phyloP scores from a whole-genome alignment of 2,797 vertebrate species.

The Centropyge bicolor region DNA sequence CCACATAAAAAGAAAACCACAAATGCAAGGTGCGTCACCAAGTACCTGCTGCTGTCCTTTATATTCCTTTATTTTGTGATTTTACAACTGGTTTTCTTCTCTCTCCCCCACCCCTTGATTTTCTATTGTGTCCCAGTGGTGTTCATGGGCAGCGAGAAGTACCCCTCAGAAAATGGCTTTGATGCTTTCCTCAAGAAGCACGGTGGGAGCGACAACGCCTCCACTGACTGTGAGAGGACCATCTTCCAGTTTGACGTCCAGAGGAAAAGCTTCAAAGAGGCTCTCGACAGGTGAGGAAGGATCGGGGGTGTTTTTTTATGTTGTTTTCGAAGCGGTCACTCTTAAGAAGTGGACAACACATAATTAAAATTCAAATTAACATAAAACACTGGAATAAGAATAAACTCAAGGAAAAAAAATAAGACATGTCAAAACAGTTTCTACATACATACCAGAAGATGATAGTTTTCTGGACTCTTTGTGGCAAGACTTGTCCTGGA shows the following conservation, averaged over 20 bases:
- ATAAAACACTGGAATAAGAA: conserved; percentile 20
- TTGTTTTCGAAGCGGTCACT: conserved; percentile 9
- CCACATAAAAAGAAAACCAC: conserved; percentile 32
- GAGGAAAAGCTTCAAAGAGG: conserved; percentile 95
- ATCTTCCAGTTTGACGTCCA: conserved; percentile 97
- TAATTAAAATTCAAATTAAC: conserved; percentile 44
- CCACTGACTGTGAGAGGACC: conserved; percentile 95
- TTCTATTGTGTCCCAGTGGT: conserved; percentile 87
- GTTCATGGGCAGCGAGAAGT: conserved; percentile 98
- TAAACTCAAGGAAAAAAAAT: background rate
- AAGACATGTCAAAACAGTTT: background rate
- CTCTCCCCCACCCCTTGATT: background rate
- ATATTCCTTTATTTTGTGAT: conserved; percentile 15
- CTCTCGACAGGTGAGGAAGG: conserved; percentile 91
- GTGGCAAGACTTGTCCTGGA: background rate
- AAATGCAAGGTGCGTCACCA: conserved; percentile 6
- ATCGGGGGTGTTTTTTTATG: conserved; percentile 42
- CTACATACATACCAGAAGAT: background rate
- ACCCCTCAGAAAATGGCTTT: conserved; percentile 97
- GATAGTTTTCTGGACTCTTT: conserved; percentile 1
- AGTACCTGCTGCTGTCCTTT: conserved; percentile 18
- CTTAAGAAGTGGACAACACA: conserved; percentile 24
- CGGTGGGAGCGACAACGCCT: conserved; percentile 95
- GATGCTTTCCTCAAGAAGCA: conserved; percentile 97
- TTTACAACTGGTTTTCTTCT: background rate